phyloP scores from a whole-genome alignment of 1,140 invertebrate genomes.

The Triops longicaudatus region DNA sequence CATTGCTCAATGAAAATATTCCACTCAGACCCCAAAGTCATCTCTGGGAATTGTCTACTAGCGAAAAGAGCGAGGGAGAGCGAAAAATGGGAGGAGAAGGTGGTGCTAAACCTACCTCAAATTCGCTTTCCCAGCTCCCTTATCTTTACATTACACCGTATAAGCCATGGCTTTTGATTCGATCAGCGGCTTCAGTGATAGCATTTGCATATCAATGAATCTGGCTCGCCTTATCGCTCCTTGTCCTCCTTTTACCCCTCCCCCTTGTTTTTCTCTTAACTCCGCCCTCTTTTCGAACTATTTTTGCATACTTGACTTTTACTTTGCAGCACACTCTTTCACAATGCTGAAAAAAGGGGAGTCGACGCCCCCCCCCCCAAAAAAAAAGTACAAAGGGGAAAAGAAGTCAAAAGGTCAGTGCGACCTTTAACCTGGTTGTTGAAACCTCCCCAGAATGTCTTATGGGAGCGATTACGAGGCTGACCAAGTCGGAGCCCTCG shows the following conservation, averaged over 20 bases:
- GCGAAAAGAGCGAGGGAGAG: too few relatives aligned
- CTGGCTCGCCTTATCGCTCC: not conserved
- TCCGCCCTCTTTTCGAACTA: not conserved
- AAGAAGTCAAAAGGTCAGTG: not conserved
- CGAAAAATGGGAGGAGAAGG: not conserved
- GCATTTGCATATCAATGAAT: slow-evolving; percentile 15
- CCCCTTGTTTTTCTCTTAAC: not conserved
- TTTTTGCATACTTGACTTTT: slow-evolving; percentile 2
- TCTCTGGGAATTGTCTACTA: not conserved
- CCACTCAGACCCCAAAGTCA: not conserved
- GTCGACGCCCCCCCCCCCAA: not conserved
- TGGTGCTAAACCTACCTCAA: not conserved
- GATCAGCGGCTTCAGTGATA: slow-evolving; percentile 4
- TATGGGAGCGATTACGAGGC: slow-evolving; percentile 14
- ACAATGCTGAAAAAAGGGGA: not conserved
- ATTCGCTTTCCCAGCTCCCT: not conserved
- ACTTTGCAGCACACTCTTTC: not conserved
- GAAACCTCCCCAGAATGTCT: slow-evolving; percentile 2
- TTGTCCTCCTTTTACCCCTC: not conserved
- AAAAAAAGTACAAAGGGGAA: not conserved
- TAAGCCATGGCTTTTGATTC: slow-evolving; percentile 9
- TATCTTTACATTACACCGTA: slow-evolving; percentile 7
- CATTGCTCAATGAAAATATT: not conserved
- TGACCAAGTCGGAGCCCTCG: not conserved
- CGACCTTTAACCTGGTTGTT: slow-evolving; percentile 7